These are phyloP conservation scores for Notothenia rossii DNA, from an alignment of 2,113 vertebrate genomes.

Conservation along the genomic window DNA sequence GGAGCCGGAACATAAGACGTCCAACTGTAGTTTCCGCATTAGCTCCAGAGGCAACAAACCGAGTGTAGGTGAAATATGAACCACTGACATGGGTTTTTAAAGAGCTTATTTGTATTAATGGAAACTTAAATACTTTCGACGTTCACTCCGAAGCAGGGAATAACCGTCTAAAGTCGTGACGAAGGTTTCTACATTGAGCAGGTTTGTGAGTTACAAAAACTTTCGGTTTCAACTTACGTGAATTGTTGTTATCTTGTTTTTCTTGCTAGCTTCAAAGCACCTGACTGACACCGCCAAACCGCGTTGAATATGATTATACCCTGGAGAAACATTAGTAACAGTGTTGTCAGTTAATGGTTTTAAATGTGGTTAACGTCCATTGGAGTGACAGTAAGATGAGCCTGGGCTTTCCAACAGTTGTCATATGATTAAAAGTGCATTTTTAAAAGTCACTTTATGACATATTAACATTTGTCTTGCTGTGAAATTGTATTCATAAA, in stretches of 20 bases:
- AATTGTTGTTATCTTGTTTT: background rate
- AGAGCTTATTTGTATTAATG: background rate
- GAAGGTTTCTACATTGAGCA: background rate
- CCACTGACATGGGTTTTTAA: background rate
- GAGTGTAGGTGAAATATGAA: accelerated
- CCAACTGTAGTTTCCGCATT: conserved; percentile 34
- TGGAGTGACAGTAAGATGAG: conserved; percentile 7
- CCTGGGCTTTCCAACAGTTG: conserved; percentile 21
- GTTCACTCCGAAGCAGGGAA: accelerated
- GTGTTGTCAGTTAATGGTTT: background rate
- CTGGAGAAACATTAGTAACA: accelerated
- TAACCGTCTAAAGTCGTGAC: background rate
- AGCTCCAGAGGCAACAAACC: background rate
- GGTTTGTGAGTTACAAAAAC: conserved; percentile 20
- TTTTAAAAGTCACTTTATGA: too few species aligned
- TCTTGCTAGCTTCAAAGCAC: background rate
- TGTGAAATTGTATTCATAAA: too few species aligned
- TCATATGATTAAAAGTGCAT: background rate
- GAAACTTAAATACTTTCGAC: background rate
- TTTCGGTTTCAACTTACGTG: conserved; percentile 55
- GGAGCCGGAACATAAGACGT: background rate
- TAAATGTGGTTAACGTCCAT: background rate
- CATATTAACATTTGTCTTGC: too few species aligned
- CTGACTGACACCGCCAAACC: accelerated
- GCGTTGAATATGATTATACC: accelerated